A percentile compares a stretch with the other conserved stretches of the same genome.
phyloP scores from a whole-genome alignment of 2,113 vertebrate genomes.

The Rissa tridactyla region DNA sequence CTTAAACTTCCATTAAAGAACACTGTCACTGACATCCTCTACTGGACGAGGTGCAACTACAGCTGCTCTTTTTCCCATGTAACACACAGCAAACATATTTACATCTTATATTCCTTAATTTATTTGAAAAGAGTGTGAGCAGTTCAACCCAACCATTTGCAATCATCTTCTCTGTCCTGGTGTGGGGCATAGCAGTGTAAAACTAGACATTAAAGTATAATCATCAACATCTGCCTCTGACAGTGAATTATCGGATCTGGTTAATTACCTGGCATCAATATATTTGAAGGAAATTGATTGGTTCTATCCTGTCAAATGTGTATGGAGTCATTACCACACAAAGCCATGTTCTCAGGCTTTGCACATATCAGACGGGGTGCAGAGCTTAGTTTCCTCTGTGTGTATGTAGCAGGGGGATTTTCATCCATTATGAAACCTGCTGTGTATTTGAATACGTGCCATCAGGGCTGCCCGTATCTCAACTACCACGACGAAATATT shows the following conservation, averaged over 20 bases:
- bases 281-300: neutral
- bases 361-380: neutral
- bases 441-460: neutral
- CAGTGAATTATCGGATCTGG: neutral
- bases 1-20: neutral
- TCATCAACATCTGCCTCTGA: neutral
- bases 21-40: neutral
- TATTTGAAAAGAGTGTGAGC: neutral
- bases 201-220: constrained; percentile 24
- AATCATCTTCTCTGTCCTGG: neutral
- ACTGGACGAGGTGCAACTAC: neutral
- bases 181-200: neutral
- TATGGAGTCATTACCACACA: neutral
- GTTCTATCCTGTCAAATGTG: neutral
- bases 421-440: neutral
- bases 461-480: neutral
- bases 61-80: neutral
- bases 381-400: neutral
- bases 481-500: neutral
- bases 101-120: neutral
- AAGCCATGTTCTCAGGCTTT: neutral
- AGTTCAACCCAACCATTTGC: neutral
- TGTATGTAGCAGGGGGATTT: neutral
- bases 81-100: neutral
- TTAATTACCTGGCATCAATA: neutral